Evolutionary conservation across 64 coral and sea anemone species (phyloP), one percentile per base, ranked within the genome.

Genomic region (Pocillopora verrucosa): DNA sequence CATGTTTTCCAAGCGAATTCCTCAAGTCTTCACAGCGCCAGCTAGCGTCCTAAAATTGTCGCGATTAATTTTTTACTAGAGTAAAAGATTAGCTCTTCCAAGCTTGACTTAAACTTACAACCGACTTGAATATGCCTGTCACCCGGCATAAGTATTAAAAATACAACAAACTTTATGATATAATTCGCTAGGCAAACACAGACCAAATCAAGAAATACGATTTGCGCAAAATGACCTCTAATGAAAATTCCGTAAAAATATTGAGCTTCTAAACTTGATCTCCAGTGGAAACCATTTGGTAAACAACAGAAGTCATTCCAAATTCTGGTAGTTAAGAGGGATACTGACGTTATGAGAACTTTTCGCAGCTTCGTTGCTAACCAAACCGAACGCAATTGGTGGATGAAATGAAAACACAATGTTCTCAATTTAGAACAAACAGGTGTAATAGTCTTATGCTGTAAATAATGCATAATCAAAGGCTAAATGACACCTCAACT

Each of bases 271-370:
- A 36, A 81, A 63, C 58, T 36, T 24, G n/a, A 60, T 9, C 11
- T 26, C 1, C 56, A 26, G 45, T 26, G n/a, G 56, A 38, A 77
- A 56, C 9, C 75, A 19, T 36, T 62, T 16, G 72, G 16, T 37
- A 72, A 85, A 85, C 82, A 72, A 13, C 10, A 58, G 25, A 85
- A 70, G 64, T 85, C 82, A 85, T 72, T 85, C 72, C 30, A 41
- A 25, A 85, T 85, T 72, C 64, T 72, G 65, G 82, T 38, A 85
- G 82, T 68, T 85, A 72, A 72, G 37, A 65, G 7, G 3, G 3
- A 72, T 25, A 72, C 82, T 85, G 45, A 38, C 70, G 67, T 84
- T 84, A n/a, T 63, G 11, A 19, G 20, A 68, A 36, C 17, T n/a
- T 79, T 13, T 59, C 56, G 13, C 19, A 38, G 10, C 9, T 56